phyloP scores from a whole-genome alignment of 37 sponge, comb jelly and placozoan genomes.

The Halisarca cf. caerulea region DNA sequence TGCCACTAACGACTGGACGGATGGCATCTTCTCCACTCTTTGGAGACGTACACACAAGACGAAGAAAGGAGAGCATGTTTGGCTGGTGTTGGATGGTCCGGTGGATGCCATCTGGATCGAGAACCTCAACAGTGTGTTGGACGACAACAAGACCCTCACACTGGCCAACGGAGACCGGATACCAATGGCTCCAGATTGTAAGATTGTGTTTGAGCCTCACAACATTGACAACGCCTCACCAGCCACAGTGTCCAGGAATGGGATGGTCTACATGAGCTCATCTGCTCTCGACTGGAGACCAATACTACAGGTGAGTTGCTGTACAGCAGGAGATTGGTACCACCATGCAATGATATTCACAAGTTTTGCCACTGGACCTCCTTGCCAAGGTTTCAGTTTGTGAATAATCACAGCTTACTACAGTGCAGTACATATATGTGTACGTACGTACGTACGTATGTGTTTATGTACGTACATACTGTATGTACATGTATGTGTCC shows the following conservation, averaged over 20 bases:
- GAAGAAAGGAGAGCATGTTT: slow-evolving; percentile 94
- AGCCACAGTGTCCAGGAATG: slow-evolving; percentile 95
- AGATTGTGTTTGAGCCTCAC: slow-evolving; percentile 98
- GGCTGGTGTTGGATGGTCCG: slow-evolving; percentile 98
- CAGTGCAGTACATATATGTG: no score
- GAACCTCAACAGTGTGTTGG: slow-evolving; percentile 97
- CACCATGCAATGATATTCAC: no score
- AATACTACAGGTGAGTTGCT: slow-evolving; percentile 47
- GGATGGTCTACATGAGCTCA: slow-evolving; percentile 98
- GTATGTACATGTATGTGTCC: no score
- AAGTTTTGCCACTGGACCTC: no score
- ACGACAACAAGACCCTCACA: slow-evolving; percentile 98
- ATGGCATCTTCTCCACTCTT: slow-evolving; percentile 96
- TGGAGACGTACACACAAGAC: slow-evolving; percentile 95
- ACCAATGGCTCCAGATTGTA: slow-evolving; percentile 93
- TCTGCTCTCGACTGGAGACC: slow-evolving; percentile 97
- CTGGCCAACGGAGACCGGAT: slow-evolving; percentile 98
- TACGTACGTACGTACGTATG: no score
- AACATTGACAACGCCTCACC: slow-evolving; percentile 98
- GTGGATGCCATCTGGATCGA: slow-evolving; percentile 99
- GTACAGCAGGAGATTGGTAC: no score
- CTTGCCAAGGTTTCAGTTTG: no score
- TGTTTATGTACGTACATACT: no score
- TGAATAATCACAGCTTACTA: no score
- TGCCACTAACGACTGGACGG: slow-evolving; percentile 99